Evolutionary conservation across 2,888 invertebrate genomes (phyloP).

Genomic region (Dasysyrphus tricinctus): DNA sequence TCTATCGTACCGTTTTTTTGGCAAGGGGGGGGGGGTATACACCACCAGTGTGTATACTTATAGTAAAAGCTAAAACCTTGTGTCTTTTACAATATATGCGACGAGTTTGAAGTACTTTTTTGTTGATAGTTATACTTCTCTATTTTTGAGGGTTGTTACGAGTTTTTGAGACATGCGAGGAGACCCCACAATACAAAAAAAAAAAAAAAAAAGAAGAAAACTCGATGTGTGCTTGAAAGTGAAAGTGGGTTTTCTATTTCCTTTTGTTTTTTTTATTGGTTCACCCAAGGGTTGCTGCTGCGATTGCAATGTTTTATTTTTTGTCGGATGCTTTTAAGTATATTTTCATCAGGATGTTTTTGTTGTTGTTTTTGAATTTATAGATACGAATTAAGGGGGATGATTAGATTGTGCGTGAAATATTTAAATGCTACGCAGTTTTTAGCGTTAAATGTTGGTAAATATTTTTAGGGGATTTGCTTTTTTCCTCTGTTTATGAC

Average conservation of each 20-base stretch:
- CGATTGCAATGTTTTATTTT: conserved; percentile 10
- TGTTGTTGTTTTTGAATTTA: conserved; percentile 32
- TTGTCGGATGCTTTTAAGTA: conserved; percentile 8
- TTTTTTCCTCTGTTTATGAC: conserved; percentile 26
- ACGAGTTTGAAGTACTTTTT: conserved; percentile 23
- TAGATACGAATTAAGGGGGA: conserved; percentile 18
- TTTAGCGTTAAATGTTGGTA: conserved; percentile 19
- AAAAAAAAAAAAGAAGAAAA: conserved; percentile 7
- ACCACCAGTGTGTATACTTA: not conserved
- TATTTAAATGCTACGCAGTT: conserved; percentile 58
- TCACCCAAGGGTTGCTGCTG: conserved; percentile 33
- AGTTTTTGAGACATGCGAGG: not conserved
- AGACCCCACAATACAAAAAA: not conserved
- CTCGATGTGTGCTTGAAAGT: conserved; percentile 34
- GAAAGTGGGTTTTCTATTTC: conserved; percentile 48
- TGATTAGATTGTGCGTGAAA: conserved; percentile 17
- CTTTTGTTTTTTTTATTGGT: conserved; percentile 3
- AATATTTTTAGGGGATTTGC: conserved; percentile 9
- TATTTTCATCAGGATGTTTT: not conserved
- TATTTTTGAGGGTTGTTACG: conserved; percentile 34
- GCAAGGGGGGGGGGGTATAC: not conserved
- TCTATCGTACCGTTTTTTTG: conserved; percentile 15
- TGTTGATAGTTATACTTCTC: not conserved
- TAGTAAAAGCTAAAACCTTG: conserved; percentile 56
- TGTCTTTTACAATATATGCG: conserved; percentile 32